Evolutionary conservation across 2,113 vertebrate species (phyloP).

Genomic region (Hyperopisus bebe): DNA sequence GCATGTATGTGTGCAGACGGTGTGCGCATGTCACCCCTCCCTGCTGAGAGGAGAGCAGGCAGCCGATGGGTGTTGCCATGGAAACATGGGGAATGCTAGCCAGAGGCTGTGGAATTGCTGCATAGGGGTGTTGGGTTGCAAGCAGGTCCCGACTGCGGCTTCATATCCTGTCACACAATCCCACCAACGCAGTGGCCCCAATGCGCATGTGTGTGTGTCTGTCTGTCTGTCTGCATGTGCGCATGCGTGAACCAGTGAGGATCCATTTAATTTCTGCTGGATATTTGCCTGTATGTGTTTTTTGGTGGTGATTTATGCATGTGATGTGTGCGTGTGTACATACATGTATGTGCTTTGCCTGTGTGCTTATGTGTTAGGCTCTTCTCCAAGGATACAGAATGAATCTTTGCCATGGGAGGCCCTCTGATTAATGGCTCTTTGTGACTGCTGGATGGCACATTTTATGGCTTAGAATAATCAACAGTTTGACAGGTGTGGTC

Average conservation of each 20-base stretch:
- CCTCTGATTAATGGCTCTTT: slow-evolving; percentile 63
- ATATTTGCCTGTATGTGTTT: not conserved
- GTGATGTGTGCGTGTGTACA: slow-evolving; percentile 13
- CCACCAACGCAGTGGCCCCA: slow-evolving; percentile 11
- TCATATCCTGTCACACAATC: slow-evolving; percentile 1
- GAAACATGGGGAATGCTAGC: slow-evolving; percentile 44
- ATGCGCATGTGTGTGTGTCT: not conserved
- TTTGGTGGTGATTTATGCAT: slow-evolving; percentile 6
- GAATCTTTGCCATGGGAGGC: slow-evolving; percentile 57
- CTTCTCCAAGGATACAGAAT: slow-evolving; percentile 60
- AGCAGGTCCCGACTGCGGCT: not conserved
- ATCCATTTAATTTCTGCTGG: not conserved
- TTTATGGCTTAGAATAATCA: slow-evolving; percentile 48
- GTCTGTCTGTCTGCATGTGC: not conserved
- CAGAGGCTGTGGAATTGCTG: slow-evolving; percentile 49
- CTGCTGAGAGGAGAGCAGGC: slow-evolving; percentile 36
- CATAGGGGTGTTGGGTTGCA: slow-evolving; percentile 53
- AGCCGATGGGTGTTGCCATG: slow-evolving; percentile 37
- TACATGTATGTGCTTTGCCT: not conserved
- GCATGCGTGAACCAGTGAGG: not conserved
- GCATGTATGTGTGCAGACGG: not conserved
- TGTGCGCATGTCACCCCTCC: not conserved
- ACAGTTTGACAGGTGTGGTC: slow-evolving; percentile 50
- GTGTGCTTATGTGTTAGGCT: not conserved
- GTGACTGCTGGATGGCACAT: slow-evolving; percentile 53